These are phyloP conservation scores for Syrrhaptes paradoxus DNA, from an alignment of 2,113 vertebrate genomes.

Conservation along the genomic window DNA sequence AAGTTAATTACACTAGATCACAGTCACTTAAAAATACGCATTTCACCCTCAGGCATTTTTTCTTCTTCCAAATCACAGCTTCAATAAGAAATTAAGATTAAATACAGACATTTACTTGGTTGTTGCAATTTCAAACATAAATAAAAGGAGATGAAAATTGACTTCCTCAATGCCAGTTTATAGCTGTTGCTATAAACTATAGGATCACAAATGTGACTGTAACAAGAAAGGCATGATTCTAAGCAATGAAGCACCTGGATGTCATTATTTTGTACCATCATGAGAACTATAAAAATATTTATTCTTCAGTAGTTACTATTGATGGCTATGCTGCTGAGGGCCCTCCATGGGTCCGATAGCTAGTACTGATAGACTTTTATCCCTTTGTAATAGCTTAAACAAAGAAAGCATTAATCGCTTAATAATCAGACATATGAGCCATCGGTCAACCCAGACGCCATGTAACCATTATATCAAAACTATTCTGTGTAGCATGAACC, in stretches of 20 bases:
- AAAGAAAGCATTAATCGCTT: conserved; percentile 53
- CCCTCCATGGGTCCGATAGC: neutral
- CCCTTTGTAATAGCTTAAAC: conserved; percentile 29
- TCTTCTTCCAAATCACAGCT: neutral
- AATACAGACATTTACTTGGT: neutral
- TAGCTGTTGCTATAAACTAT: neutral
- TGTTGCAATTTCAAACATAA: neutral
- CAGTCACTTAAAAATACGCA: neutral
- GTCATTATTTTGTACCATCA: conserved; percentile 23
- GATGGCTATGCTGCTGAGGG: conserved; percentile 2
- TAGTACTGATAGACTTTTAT: conserved; percentile 33
- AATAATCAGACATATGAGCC: neutral
- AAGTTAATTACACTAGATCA: conserved; percentile 9
- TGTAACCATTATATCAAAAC: conserved; percentile 40
- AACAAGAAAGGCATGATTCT: neutral
- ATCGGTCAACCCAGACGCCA: conserved; percentile 17
- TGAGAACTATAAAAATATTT: conserved; percentile 44
- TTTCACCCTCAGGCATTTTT: neutral
- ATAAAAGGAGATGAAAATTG: neutral
- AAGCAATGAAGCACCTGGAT: neutral
- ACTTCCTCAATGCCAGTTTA: neutral
- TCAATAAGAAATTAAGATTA: neutral
- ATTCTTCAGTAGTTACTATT: conserved; percentile 30
- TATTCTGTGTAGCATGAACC: neutral
- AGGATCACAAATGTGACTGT: neutral